Conservation (phyloP, 2,113 vertebrate species). For the Perca schrenkii region DNA sequence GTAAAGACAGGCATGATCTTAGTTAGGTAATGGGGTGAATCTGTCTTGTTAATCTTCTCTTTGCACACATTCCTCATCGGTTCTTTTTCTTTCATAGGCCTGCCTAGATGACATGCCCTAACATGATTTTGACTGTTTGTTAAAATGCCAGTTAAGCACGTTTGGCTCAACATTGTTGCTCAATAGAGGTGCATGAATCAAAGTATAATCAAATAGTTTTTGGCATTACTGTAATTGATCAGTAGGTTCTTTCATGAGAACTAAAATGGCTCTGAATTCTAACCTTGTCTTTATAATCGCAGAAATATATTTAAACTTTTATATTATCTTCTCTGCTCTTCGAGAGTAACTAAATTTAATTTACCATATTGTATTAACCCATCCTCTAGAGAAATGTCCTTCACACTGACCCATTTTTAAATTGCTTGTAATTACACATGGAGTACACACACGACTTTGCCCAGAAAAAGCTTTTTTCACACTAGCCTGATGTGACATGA, state of each 20-base stretch:
- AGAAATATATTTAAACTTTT: neutral
- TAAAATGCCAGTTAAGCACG: constrained; percentile 44
- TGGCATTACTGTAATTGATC: neutral
- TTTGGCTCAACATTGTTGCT: constrained; percentile 23
- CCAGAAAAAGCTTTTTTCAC: neutral
- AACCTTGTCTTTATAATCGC: neutral
- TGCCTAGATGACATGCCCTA: constrained; percentile 10
- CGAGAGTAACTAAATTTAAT: neutral
- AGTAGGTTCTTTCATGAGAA: neutral
- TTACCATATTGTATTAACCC: neutral
- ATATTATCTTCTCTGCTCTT: neutral
- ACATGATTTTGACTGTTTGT: constrained; percentile 50
- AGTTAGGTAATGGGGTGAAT: neutral
- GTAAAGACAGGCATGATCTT: neutral
- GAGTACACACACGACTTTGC: neutral
- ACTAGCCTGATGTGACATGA: neutral
- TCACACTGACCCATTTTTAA: constrained; percentile 1
- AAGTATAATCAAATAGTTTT: neutral
- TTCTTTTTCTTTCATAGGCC: neutral
- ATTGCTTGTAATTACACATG: neutral
- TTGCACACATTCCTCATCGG: neutral
- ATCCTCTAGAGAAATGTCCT: neutral
- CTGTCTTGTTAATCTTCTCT: neutral
- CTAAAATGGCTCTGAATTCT: neutral
- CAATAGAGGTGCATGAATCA: neutral